Conservation (phyloP, 2,797 vertebrate genomes). For the Premnoplex brunnescens region DNA sequence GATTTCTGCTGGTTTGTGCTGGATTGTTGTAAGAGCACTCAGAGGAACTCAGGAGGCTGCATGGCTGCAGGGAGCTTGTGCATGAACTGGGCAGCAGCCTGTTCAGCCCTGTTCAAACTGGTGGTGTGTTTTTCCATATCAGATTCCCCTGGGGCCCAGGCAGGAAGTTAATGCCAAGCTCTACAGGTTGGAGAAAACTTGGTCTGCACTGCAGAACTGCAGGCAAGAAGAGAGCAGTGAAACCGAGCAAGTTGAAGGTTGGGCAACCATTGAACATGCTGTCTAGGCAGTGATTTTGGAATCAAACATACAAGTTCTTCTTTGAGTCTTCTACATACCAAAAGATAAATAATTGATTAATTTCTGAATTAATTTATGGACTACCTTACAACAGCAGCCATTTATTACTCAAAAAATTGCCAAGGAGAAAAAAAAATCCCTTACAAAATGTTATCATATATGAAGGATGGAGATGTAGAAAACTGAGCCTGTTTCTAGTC, state of each 20-base stretch:
- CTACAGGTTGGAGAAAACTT: not conserved
- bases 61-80: not conserved
- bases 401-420: not conserved
- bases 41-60: not conserved
- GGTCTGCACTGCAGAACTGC: not conserved
- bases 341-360: not conserved
- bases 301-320: not conserved
- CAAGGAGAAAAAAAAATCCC: not conserved
- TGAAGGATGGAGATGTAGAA: not conserved
- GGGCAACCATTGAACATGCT: not conserved
- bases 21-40: not conserved
- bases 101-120: not conserved
- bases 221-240: not conserved
- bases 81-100: not conserved
- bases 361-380: not conserved
- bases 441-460: not conserved
- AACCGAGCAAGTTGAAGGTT: not conserved
- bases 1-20: not conserved
- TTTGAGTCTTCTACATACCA: not conserved
- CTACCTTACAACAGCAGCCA: not conserved
- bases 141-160: not conserved
- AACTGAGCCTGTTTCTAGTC: not conserved
- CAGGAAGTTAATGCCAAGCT: not conserved
- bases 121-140: not conserved
- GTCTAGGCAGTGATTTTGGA: not conserved